Evolutionary conservation across 2,888 invertebrate species (phyloP).

Genomic region (Ceratothoa steindachneri): DNA sequence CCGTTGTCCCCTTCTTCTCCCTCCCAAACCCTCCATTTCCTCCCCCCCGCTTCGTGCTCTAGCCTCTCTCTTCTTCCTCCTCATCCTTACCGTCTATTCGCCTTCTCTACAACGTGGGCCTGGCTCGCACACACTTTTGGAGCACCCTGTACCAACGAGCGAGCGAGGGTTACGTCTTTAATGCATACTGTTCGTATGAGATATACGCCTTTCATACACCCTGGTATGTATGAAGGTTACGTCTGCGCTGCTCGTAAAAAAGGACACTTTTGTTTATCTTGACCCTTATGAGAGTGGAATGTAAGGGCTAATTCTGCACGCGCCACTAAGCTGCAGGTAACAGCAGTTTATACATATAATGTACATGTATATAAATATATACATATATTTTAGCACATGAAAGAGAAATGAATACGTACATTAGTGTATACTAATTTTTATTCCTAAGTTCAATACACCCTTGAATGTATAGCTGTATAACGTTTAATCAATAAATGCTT

Average conservation of each 20-base stretch:
- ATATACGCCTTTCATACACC: background rate
- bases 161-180: background rate
- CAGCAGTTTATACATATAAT: background rate
- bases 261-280: background rate
- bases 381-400: background rate
- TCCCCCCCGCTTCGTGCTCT: background rate
- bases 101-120: background rate
- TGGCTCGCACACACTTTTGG: background rate
- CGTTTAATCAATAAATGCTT: too few species aligned
- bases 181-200: conserved; percentile 3
- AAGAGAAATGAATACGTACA: background rate
- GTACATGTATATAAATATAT: conserved; percentile 1
- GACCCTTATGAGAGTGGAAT: background rate
- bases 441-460: too few species aligned
- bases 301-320: background rate
- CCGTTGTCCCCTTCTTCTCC: background rate
- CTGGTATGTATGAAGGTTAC: conserved; percentile 8
- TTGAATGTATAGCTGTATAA: too few species aligned
- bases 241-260: background rate
- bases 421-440: too few species aligned
- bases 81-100: background rate
- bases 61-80: background rate
- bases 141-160: conserved; percentile 1
- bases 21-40: background rate
- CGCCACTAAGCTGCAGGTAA: background rate